A percentile compares a stretch with the other conserved stretches of the same genome.
Conservation (phyloP, 2,888 invertebrate genomes). For the Dryadula phaetusa region DNA sequence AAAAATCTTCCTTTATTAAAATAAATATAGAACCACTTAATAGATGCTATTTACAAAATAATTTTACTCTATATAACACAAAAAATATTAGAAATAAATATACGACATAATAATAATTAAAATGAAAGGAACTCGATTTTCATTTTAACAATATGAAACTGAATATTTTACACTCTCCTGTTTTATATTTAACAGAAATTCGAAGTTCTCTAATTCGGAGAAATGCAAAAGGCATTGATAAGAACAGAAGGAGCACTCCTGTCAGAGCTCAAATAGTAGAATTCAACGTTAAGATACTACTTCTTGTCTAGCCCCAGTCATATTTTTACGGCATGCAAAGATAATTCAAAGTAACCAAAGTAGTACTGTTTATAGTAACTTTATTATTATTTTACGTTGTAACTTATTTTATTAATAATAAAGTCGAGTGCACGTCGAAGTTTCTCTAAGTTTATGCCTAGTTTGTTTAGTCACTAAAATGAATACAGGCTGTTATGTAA, state of each 20-base stretch:
- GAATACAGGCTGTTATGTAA: background rate
- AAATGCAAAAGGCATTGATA: too few species aligned
- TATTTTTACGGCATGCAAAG: too few species aligned
- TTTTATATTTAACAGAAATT: background rate
- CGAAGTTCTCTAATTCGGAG: background rate
- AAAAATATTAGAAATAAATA: background rate
- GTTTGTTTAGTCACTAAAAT: background rate
- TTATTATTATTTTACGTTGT: constrained; percentile 9
- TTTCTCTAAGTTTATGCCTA: background rate
- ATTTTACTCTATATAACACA: background rate
- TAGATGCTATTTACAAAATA: too few species aligned
- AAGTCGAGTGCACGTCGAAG: constrained; percentile 4
- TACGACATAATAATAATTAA: background rate
- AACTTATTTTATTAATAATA: constrained; percentile 13
- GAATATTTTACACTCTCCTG: too few species aligned
- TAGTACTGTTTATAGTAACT: background rate
- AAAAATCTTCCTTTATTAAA: too few species aligned
- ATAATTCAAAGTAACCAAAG: background rate
- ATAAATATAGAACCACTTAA: too few species aligned
- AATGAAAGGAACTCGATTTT: background rate
- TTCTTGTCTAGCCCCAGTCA: too few species aligned
- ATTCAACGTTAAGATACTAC: background rate
- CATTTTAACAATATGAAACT: too few species aligned
- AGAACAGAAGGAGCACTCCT: background rate
- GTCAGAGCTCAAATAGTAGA: background rate